These are phyloP conservation scores for Megastigmus dorsalis DNA, from an alignment of 2,888 invertebrate genomes.

Conservation along the genomic window DNA sequence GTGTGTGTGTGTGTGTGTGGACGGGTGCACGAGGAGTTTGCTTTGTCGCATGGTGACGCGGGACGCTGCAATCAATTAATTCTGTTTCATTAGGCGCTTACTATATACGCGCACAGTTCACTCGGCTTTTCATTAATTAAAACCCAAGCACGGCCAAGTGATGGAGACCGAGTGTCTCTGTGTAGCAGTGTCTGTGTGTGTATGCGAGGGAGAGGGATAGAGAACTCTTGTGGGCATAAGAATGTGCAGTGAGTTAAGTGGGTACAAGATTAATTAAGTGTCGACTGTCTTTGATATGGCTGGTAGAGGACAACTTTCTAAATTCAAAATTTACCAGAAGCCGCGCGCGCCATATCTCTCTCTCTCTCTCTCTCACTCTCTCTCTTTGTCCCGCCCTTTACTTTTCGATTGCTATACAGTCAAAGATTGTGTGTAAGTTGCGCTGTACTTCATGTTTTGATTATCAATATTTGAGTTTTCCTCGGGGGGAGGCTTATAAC, in stretches of 20 bases:
- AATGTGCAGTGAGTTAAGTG: slow-evolving; percentile 7
- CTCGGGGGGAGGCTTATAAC: too few species aligned
- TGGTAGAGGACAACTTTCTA: slow-evolving; percentile 33
- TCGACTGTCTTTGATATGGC: slow-evolving; percentile 15
- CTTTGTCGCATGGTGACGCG: background rate
- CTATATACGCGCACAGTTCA: background rate
- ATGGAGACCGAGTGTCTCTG: too few species aligned
- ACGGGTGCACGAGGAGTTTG: background rate
- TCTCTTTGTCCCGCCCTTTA: background rate
- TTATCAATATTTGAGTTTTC: too few species aligned
- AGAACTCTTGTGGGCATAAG: background rate
- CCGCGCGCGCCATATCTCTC: background rate
- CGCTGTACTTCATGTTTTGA: too few species aligned
- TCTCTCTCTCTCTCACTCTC: background rate
- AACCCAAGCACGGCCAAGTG: too few species aligned
- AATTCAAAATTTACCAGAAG: slow-evolving; percentile 13
- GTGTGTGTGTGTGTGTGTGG: too few species aligned
- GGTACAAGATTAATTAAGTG: slow-evolving; percentile 38
- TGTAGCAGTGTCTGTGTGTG: too few species aligned
- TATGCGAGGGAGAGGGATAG: slow-evolving; percentile 1
- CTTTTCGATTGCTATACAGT: too few species aligned
- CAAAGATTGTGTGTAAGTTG: too few species aligned
- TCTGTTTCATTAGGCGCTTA: slow-evolving; percentile 38
- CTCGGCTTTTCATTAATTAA: slow-evolving; percentile 44
- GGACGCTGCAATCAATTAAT: slow-evolving; percentile 33